A percentile compares a stretch with the other conserved stretches of the same genome.
Evolutionary conservation across 2,113 vertebrate genomes (phyloP).

Genomic region (Pan paniscus): DNA sequence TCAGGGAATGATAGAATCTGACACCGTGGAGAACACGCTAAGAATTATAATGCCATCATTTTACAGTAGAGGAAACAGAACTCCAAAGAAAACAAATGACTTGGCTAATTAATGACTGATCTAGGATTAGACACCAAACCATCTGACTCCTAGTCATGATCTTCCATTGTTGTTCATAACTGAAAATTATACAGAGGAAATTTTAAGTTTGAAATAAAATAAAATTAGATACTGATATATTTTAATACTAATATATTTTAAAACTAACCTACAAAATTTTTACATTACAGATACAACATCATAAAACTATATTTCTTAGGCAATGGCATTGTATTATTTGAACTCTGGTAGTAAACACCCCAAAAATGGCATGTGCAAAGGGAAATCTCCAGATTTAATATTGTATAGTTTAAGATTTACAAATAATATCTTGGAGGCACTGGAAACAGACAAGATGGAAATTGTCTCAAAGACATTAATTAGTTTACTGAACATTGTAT

Average conservation of each 20-base stretch:
- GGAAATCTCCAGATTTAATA: background rate
- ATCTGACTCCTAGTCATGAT: background rate
- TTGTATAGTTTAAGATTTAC: background rate
- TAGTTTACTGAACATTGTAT: background rate
- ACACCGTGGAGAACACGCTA: background rate
- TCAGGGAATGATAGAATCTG: background rate
- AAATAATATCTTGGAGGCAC: background rate
- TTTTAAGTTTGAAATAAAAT: background rate
- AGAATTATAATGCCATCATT: background rate
- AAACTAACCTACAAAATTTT: background rate
- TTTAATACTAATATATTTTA: background rate
- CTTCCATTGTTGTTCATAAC: background rate
- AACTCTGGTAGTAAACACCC: background rate
- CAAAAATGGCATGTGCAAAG: background rate
- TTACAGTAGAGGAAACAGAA: background rate
- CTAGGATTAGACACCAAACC: background rate
- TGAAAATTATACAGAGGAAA: background rate
- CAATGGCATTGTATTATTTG: background rate
- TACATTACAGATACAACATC: background rate
- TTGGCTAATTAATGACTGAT: background rate
- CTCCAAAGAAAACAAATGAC: background rate
- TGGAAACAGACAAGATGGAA: background rate
- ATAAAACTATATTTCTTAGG: background rate
- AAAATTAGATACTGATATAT: background rate
- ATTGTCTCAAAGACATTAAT: background rate